These are phyloP conservation scores for Girardinichthys multiradiatus DNA, from an alignment of 2,113 vertebrate genomes.

Conservation along the genomic window DNA sequence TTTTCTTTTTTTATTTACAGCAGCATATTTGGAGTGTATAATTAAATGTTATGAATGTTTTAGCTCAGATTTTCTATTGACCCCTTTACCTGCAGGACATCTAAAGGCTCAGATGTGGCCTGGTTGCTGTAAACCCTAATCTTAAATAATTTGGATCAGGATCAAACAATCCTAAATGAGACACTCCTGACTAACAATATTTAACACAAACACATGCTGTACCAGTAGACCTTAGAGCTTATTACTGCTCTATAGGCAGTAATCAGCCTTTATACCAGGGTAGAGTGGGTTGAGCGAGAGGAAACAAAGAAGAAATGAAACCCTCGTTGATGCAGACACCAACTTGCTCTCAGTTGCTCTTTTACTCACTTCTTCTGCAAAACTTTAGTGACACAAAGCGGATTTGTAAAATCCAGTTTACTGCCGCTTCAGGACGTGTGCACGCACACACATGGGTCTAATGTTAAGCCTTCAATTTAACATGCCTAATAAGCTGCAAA, in stretches of 20 bases:
- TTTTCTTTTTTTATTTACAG: too few relatives aligned
- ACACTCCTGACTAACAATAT: background rate
- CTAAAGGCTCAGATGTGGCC: too few relatives aligned
- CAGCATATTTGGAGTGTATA: too few relatives aligned
- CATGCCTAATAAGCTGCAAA: slow-evolving; percentile 43
- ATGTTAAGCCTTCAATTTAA: slow-evolving; percentile 47
- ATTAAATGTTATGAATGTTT: too few relatives aligned
- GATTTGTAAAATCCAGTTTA: slow-evolving; percentile 69
- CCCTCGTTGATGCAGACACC: background rate
- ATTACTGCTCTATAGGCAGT: background rate
- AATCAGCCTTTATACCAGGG: background rate
- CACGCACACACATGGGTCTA: slow-evolving; percentile 1
- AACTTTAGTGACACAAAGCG: slow-evolving; percentile 71
- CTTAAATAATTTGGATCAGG: too few relatives aligned
- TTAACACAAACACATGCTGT: background rate
- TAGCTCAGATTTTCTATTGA: too few relatives aligned
- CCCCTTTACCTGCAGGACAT: too few relatives aligned
- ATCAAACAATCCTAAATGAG: background rate
- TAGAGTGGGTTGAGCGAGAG: background rate
- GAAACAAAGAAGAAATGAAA: background rate
- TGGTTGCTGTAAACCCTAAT: too few relatives aligned
- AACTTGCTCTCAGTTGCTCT: slow-evolving; percentile 26
- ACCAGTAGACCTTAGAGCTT: background rate
- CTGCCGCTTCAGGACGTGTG: slow-evolving; percentile 43
- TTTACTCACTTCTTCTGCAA: slow-evolving; percentile 23